phyloP scores from a whole-genome alignment of 2,113 vertebrate genomes.

The Bucco capensis region DNA sequence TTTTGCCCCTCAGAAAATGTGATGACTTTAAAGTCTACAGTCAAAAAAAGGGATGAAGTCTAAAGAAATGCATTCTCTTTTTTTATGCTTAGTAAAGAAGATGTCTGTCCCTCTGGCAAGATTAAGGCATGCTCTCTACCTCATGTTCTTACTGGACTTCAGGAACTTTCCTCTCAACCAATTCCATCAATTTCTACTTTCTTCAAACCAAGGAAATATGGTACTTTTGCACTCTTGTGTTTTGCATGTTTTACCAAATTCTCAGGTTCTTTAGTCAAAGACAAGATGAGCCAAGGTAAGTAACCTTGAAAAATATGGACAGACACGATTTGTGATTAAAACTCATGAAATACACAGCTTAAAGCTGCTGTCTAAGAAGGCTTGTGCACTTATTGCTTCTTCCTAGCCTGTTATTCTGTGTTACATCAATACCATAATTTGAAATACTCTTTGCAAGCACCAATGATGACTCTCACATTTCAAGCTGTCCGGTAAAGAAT shows the following conservation, averaged over 20 bases:
- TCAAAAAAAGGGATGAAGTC: background rate
- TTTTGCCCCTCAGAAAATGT: background rate
- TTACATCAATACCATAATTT: background rate
- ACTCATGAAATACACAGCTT: background rate
- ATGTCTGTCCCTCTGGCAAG: background rate
- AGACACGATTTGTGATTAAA: background rate
- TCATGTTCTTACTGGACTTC: background rate
- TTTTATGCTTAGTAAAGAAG: background rate
- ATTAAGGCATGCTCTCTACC: background rate
- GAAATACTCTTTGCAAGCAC: background rate
- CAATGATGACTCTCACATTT: background rate
- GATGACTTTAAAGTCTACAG: background rate
- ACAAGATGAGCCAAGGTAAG: background rate
- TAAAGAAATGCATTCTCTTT: background rate
- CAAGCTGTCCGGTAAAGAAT: background rate
- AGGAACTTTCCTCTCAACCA: background rate
- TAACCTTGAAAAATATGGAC: background rate
- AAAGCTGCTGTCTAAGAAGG: background rate
- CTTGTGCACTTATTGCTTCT: background rate
- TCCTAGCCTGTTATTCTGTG: background rate
- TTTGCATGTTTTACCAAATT: background rate
- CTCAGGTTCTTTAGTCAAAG: background rate
- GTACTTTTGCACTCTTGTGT: background rate
- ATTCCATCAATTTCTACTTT: background rate
- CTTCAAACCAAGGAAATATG: background rate